Conservation (phyloP, 2,797 vertebrate genomes). For the Platalea minor region DNA sequence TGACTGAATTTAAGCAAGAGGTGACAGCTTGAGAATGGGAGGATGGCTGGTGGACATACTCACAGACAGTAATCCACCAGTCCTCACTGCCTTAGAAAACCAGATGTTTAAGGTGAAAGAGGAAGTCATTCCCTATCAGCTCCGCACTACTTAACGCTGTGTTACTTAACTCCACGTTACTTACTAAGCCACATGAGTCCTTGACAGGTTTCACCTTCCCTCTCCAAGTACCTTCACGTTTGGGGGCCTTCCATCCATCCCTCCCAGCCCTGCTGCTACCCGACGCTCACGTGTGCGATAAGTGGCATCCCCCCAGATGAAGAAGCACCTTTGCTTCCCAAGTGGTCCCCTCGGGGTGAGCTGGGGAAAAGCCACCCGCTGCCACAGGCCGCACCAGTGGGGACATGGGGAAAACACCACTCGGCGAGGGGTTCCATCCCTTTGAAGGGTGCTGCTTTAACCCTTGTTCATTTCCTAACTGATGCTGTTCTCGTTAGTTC, state of each 20-base stretch:
- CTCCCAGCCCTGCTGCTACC: background rate
- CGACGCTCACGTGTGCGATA: accelerated
- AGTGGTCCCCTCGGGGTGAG: accelerated
- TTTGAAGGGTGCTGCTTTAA: background rate
- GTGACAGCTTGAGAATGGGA: background rate
- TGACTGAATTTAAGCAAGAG: background rate
- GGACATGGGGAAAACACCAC: background rate
- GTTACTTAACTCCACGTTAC: background rate
- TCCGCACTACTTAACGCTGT: background rate
- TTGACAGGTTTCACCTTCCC: background rate
- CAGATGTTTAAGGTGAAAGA: background rate
- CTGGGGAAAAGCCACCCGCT: accelerated
- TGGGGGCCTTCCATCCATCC: background rate
- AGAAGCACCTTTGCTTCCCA: background rate
- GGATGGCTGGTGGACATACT: background rate
- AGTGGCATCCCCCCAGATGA: background rate
- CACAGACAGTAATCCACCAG: background rate
- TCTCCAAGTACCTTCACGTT: background rate
- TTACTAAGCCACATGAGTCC: background rate
- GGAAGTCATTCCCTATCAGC: background rate
- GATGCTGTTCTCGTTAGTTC: background rate
- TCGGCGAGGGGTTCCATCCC: background rate
- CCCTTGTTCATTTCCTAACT: background rate
- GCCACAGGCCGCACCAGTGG: background rate
- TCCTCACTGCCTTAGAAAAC: background rate